Percentiles rank a stretch among this genome's conserved stretches.
Evolutionary conservation across 30 jellyfish, hydroid and myxozoan genomes (phyloP).

Genomic region (Cassiopea xamachana): DNA sequence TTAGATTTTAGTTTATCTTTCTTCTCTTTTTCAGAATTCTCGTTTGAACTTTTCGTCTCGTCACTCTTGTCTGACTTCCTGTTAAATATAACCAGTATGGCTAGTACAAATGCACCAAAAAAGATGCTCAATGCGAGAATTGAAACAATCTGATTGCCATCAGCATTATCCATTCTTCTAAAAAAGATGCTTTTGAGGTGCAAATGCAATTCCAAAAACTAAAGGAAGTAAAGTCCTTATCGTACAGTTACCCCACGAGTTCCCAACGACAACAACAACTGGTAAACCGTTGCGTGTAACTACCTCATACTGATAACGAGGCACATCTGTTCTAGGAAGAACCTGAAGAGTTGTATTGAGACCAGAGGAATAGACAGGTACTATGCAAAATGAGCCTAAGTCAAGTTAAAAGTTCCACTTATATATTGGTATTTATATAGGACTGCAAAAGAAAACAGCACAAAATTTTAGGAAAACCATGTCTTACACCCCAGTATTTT

Average conservation of each 20-base stretch:
- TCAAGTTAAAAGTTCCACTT: no score
- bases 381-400: no score
- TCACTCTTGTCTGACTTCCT: conserved; percentile 24
- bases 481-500: no score
- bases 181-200: not conserved
- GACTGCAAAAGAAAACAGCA: no score
- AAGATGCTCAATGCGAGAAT: conserved; percentile 49
- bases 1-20: not conserved
- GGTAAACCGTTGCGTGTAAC: conserved; percentile 34
- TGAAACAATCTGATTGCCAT: conserved; percentile 58
- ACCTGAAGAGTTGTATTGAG: no score
- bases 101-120: conserved; percentile 61
- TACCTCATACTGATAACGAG: conserved; percentile 29
- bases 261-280: not conserved
- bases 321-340: not conserved
- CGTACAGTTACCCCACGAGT: not conserved
- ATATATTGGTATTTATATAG: no score
- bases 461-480: no score
- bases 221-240: not conserved
- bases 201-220: no score
- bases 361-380: no score
- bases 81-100: conserved; percentile 54
- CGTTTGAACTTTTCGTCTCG: not conserved
- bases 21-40: conserved; percentile 7
- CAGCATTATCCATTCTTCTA: conserved; percentile 34